A percentile compares a stretch with the other conserved stretches of the same genome.
These are phyloP conservation scores for Oreochromis grahami DNA, from an alignment of 2,797 vertebrate species.

Conservation along the genomic window DNA sequence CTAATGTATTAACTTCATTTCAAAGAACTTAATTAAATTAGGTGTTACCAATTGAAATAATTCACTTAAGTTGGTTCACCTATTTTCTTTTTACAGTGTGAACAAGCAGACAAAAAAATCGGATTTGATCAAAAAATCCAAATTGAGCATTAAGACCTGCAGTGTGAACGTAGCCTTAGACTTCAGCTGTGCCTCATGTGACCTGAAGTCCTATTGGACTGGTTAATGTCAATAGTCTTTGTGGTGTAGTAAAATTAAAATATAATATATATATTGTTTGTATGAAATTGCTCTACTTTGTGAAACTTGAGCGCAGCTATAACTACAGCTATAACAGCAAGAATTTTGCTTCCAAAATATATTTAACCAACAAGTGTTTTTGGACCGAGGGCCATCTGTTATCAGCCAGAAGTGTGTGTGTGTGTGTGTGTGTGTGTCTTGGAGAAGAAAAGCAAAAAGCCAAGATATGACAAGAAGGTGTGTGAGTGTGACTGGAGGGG, in stretches of 20 bases:
- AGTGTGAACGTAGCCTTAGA: not conserved
- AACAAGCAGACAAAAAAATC: no score
- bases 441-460: not conserved
- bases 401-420: not conserved
- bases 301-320: not conserved
- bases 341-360: not conserved
- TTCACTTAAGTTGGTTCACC: no score
- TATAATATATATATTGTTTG: not conserved
- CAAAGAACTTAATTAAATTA: no score
- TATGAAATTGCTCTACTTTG: not conserved
- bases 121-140: no score
- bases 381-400: not conserved
- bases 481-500: not conserved
- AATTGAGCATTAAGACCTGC: no score
- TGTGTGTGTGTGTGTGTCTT: not conserved
- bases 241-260: not conserved
- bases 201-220: not conserved
- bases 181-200: not conserved
- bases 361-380: not conserved
- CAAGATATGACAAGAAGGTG: constrained; percentile 16
- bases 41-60: no score
- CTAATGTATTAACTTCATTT: no score
- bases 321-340: not conserved
- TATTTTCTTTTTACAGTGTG: no score
- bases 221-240: not conserved